Percentiles rank a stretch among this genome's conserved stretches.
Evolutionary conservation across 2,113 vertebrate genomes (phyloP).

Genomic region (Nothobranchius furzeri): DNA sequence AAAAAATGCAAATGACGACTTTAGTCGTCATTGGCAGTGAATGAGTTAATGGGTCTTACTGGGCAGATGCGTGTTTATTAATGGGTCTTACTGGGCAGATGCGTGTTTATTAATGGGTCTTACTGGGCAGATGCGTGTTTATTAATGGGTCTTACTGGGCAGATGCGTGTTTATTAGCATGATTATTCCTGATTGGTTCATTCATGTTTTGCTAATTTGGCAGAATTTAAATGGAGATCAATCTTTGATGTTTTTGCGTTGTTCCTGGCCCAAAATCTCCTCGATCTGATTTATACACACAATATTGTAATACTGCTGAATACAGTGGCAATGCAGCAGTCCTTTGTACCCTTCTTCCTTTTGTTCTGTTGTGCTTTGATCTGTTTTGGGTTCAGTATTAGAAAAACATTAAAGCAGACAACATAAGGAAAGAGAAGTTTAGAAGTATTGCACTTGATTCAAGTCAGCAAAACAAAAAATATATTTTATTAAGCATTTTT

Average conservation of each 20-base stretch:
- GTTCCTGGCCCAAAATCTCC: background rate
- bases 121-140: too few species aligned
- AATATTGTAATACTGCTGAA: background rate
- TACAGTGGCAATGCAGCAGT: background rate
- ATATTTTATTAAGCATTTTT: constrained; percentile 45
- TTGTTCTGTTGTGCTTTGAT: background rate
- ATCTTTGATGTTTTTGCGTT: background rate
- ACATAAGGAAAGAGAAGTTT: background rate
- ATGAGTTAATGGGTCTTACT: too few species aligned
- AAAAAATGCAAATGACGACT: too few species aligned
- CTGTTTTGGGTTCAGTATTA: background rate
- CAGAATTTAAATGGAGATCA: background rate
- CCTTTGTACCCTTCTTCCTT: background rate
- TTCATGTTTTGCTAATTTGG: background rate
- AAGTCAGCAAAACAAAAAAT: constrained; percentile 5
- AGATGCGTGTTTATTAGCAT: background rate
- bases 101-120: too few species aligned
- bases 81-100: too few species aligned
- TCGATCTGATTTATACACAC: background rate
- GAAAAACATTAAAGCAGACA: background rate
- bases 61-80: too few species aligned
- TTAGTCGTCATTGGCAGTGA: too few species aligned
- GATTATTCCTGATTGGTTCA: background rate
- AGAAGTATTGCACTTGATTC: background rate
- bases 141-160: too few species aligned